Percentiles rank a stretch among this genome's conserved stretches.
Conservation (phyloP, 2,888 invertebrate species). For the Eucera pruinosa region DNA sequence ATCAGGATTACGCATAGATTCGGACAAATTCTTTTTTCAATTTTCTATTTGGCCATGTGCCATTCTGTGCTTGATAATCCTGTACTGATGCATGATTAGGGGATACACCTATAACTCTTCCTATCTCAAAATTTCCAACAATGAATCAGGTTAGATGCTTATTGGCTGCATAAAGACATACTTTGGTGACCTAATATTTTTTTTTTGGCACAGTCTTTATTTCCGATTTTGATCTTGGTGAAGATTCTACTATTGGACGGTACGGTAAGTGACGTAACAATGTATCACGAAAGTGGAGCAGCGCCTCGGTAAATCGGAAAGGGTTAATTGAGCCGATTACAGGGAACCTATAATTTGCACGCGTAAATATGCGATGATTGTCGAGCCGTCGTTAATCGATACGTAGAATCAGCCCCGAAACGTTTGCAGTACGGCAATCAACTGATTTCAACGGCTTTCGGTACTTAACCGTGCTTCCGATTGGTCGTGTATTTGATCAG, state of each 20-base stretch:
- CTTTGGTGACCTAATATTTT: too few species aligned
- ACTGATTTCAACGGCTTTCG: constrained; percentile 29
- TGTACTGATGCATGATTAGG: too few species aligned
- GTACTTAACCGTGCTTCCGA: constrained; percentile 40
- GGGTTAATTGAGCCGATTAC: constrained; percentile 32
- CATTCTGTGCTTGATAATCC: too few species aligned
- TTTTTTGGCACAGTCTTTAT: too few species aligned
- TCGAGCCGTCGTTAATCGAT: constrained; percentile 17
- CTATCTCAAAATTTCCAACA: too few species aligned
- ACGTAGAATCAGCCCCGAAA: constrained; percentile 21
- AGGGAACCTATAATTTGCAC: constrained; percentile 22
- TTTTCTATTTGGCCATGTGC: too few species aligned
- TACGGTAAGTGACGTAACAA: neutral
- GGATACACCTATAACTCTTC: too few species aligned
- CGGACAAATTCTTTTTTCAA: too few species aligned
- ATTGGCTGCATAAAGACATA: too few species aligned
- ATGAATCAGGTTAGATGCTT: too few species aligned
- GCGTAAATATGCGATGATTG: constrained; percentile 44
- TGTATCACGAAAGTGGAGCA: neutral
- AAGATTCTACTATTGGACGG: neutral
- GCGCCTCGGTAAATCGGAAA: constrained; percentile 19
- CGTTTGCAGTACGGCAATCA: constrained; percentile 50
- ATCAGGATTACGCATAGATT: too few species aligned
- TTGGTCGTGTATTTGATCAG: constrained; percentile 53
- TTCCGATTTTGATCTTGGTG: neutral